Evolutionary conservation across 2,797 vertebrate genomes (phyloP).

Genomic region (Otus scops): DNA sequence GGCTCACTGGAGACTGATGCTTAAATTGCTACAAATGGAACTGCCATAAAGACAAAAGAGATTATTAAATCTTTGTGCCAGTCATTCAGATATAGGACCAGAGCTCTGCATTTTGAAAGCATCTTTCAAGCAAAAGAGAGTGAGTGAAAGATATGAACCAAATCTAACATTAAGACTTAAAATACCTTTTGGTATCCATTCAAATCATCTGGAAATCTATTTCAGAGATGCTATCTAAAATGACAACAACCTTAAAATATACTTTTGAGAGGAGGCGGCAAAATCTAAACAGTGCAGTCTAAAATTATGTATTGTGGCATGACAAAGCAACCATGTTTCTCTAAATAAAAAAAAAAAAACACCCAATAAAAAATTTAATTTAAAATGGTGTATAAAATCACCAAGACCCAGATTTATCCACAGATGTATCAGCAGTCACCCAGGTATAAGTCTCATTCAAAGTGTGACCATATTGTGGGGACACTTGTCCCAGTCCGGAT

Average conservation of each 20-base stretch:
- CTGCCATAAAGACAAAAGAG: conserved; percentile 59
- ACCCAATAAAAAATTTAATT: background rate
- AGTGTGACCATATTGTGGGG: background rate
- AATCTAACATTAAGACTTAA: conserved; percentile 27
- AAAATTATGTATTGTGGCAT: background rate
- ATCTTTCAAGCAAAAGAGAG: background rate
- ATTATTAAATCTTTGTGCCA: conserved; percentile 59
- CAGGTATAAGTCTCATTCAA: background rate
- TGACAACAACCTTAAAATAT: background rate
- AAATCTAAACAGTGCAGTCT: background rate
- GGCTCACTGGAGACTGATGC: conserved; percentile 43
- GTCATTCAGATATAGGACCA: conserved; percentile 12
- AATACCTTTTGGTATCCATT: conserved; percentile 25
- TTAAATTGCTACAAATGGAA: conserved; percentile 61
- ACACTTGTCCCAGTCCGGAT: background rate
- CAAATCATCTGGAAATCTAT: conserved; percentile 10
- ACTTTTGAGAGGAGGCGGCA: background rate
- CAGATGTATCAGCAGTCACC: background rate
- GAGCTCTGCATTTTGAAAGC: conserved; percentile 24
- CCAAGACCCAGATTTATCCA: background rate
- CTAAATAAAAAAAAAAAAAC: background rate
- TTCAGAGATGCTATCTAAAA: background rate
- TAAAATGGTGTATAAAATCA: background rate
- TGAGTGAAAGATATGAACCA: background rate
- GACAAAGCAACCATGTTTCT: background rate